These are phyloP conservation scores for Sceloporus tristichus DNA, from an alignment of 2,113 vertebrate species.

Conservation along the genomic window DNA sequence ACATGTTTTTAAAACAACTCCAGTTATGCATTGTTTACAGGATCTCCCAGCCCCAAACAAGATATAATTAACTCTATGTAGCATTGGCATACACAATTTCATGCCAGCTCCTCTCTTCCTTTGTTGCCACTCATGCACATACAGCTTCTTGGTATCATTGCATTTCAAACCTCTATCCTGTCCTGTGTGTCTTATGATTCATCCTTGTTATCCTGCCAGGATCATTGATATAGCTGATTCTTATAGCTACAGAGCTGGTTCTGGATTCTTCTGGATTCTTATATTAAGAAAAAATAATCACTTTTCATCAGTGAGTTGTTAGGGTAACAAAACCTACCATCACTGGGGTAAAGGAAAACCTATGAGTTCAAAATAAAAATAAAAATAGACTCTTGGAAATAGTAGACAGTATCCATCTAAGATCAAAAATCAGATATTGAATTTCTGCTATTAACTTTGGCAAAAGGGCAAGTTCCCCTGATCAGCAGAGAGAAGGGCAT, in stretches of 20 bases:
- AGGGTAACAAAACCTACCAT: constrained; percentile 15
- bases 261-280: too few relatives aligned
- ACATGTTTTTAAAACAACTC: not conserved
- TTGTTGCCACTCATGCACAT: not conserved
- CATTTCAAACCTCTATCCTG: not conserved
- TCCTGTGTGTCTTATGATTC: not conserved
- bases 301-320: constrained; percentile 49
- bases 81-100: not conserved
- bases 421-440: constrained; percentile 42
- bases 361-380: not conserved
- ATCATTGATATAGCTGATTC: constrained; percentile 2
- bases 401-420: constrained; percentile 35
- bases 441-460: constrained; percentile 29
- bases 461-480: constrained; percentile 35
- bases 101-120: not conserved
- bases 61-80: not conserved
- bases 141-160: not conserved
- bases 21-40: not conserved
- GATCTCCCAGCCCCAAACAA: not conserved
- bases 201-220: not conserved
- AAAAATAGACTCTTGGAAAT: constrained; percentile 30
- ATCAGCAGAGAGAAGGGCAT: constrained; percentile 38
- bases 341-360: constrained; percentile 32
- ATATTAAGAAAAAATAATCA: not conserved
- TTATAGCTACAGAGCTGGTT: too few relatives aligned